Conservation (phyloP, 2,888 invertebrate genomes). For the Abrostola tripartita region DNA sequence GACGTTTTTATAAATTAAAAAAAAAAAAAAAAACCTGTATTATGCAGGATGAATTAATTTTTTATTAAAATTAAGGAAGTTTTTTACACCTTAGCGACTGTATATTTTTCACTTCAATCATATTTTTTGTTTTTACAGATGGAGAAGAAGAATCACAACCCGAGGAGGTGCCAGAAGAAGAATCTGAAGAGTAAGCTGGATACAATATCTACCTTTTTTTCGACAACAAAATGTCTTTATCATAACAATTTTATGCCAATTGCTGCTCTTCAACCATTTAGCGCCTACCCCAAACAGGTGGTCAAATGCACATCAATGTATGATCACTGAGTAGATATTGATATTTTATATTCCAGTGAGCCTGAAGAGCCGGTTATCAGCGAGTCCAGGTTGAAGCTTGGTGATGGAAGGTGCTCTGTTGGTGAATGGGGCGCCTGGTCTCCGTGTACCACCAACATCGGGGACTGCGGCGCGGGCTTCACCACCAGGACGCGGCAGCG, state of each 20-base stretch:
- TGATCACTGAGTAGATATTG: neutral
- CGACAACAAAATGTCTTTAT: too few species aligned
- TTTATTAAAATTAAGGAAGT: too few species aligned
- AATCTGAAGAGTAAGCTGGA: slow-evolving; percentile 27
- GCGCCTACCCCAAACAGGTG: too few species aligned
- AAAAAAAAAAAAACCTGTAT: too few species aligned
- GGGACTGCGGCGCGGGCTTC: slow-evolving; percentile 71
- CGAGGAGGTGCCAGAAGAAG: slow-evolving; percentile 23
- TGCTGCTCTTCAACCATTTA: too few species aligned
- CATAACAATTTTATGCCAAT: too few species aligned
- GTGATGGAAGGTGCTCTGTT: slow-evolving; percentile 48
- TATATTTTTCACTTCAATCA: neutral
- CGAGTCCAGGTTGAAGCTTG: slow-evolving; percentile 57
- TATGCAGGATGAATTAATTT: too few species aligned
- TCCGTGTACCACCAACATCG: slow-evolving; percentile 64
- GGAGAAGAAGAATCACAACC: slow-evolving; percentile 11
- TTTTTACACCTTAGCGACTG: neutral
- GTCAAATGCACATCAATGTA: too few species aligned
- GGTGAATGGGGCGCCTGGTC: slow-evolving; percentile 76
- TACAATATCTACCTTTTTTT: too few species aligned
- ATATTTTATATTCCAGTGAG: slow-evolving; percentile 52
- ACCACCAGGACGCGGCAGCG: slow-evolving; percentile 58
- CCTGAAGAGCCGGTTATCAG: slow-evolving; percentile 62
- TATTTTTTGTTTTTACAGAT: slow-evolving; percentile 11
- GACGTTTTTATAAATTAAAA: too few species aligned